A percentile compares a stretch with the other conserved stretches of the same genome.
Evolutionary conservation across 2,888 invertebrate species (phyloP).

Genomic region (Synergus gifuensis): DNA sequence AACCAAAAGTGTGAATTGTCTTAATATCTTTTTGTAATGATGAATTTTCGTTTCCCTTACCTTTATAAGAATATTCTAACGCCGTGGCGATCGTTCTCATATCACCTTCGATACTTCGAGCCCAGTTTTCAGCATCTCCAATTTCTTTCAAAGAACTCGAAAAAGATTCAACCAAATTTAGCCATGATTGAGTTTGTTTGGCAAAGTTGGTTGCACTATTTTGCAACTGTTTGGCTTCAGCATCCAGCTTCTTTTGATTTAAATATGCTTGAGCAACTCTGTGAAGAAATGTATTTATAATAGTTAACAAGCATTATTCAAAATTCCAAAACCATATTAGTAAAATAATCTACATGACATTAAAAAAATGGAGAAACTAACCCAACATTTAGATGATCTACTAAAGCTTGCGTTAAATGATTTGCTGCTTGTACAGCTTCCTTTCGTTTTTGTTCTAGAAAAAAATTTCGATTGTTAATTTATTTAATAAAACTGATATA

Average conservation of each 20-base stretch:
- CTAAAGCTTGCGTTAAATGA: slow-evolving; percentile 94
- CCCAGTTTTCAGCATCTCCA: slow-evolving; percentile 99
- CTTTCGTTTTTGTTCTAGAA: slow-evolving; percentile 93
- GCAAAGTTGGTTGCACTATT: slow-evolving; percentile 96
- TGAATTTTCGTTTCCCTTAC: slow-evolving; percentile 53
- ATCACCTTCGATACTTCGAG: slow-evolving; percentile 96
- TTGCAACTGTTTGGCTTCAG: slow-evolving; percentile 97
- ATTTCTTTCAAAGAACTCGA: slow-evolving; percentile 95
- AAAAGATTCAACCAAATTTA: slow-evolving; percentile 93
- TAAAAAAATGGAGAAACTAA: slow-evolving; percentile 76
- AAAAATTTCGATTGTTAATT: slow-evolving; percentile 42
- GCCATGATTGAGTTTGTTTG: slow-evolving; percentile 98
- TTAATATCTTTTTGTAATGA: neutral
- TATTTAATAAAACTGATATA: slow-evolving; percentile 35
- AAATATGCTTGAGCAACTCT: slow-evolving; percentile 99
- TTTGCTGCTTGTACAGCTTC: slow-evolving; percentile 96
- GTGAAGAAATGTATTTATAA: slow-evolving; percentile 62
- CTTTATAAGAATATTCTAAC: slow-evolving; percentile 95
- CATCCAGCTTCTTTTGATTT: slow-evolving; percentile 98
- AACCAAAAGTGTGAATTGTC: too few species aligned
- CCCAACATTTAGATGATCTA: slow-evolving; percentile 99
- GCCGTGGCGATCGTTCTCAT: slow-evolving; percentile 95
- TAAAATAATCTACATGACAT: neutral
- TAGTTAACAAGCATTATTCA: neutral
- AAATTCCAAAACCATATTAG: neutral